Evolutionary conservation across 2,888 invertebrate genomes (phyloP).

Genomic region (Alcis repandata): DNA sequence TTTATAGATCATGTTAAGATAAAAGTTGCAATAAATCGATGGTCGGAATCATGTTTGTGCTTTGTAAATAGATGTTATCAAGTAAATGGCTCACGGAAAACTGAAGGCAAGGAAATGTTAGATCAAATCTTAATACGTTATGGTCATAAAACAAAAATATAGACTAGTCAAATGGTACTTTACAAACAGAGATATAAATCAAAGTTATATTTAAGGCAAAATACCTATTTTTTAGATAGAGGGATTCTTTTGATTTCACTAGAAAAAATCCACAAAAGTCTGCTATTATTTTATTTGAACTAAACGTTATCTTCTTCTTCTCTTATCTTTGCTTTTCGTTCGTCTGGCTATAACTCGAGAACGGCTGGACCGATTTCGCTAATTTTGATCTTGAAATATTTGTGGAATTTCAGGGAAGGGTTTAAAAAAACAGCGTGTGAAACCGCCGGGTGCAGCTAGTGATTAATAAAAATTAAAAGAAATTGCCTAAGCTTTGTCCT

Average conservation of each 20-base stretch:
- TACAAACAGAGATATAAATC: neutral
- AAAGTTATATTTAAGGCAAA: neutral
- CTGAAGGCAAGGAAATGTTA: constrained; percentile 24
- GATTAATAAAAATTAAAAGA: neutral
- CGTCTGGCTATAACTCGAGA: no score
- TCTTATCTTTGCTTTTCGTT: no score
- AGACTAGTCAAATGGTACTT: neutral
- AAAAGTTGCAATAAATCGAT: constrained; percentile 36
- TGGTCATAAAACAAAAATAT: constrained; percentile 5
- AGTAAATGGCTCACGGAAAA: constrained; percentile 32
- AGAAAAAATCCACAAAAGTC: no score
- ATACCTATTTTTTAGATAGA: no score
- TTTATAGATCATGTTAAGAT: constrained; percentile 45
- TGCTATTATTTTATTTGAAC: no score
- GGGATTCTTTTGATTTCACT: no score
- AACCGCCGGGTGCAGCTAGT: no score
- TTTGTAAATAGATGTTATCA: constrained; percentile 34
- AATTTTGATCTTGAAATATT: no score
- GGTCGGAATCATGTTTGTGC: constrained; percentile 30
- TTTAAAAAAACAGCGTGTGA: no score
- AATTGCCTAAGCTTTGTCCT: neutral
- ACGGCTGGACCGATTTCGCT: no score
- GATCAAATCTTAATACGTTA: constrained; percentile 21
- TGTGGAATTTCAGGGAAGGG: no score
- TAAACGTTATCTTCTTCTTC: no score